A percentile compares a stretch with the other conserved stretches of the same genome.
Evolutionary conservation across 1,140 invertebrate species (phyloP).

Genomic region (Musca domestica): DNA sequence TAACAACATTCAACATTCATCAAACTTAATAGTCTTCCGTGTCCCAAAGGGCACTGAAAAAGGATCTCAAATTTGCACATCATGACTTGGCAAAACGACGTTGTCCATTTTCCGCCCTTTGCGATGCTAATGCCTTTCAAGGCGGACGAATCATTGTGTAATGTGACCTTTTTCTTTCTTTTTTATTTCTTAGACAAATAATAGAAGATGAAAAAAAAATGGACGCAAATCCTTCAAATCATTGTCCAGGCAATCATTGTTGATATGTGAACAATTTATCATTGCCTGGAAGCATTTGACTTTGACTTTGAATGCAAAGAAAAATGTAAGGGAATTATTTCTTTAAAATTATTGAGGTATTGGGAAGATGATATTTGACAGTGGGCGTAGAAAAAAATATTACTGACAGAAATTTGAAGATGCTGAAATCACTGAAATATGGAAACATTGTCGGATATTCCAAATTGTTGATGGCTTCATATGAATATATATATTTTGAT

Average conservation of each 20-base stretch:
- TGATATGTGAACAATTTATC: slow-evolving; percentile 22
- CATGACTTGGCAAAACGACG: slow-evolving; percentile 5
- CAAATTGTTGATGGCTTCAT: no score
- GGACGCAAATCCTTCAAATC: no score
- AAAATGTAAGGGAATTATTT: neutral
- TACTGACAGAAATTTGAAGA: no score
- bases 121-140: no score
- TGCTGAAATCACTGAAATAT: no score
- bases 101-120: no score
- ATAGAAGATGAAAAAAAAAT: neutral
- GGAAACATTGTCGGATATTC: no score
- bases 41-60: neutral
- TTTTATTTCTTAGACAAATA: neutral
- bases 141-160: neutral
- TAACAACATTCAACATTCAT: slow-evolving; percentile 11
- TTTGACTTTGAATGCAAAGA: neutral
- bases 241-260: neutral
- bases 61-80: slow-evolving; percentile 15
- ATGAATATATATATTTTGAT: no score
- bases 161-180: slow-evolving; percentile 8
- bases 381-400: no score
- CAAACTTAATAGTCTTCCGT: neutral
- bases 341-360: neutral
- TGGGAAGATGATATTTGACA: no score
- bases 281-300: neutral